phyloP scores from a whole-genome alignment of 2,113 vertebrate genomes.

The Catharus minimus region DNA sequence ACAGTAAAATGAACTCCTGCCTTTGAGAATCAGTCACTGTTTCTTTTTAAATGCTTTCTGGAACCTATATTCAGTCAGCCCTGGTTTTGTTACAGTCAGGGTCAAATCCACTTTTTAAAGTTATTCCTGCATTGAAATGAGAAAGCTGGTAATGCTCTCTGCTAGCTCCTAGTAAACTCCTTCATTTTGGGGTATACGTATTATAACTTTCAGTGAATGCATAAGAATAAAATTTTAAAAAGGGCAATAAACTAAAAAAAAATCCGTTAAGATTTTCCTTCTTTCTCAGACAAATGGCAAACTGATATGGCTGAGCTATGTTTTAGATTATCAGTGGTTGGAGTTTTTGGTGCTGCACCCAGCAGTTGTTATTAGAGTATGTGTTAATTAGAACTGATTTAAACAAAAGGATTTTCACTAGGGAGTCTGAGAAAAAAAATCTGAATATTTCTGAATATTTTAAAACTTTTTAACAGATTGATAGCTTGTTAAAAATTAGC shows the following conservation, averaged over 20 bases:
- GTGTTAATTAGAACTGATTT: constrained; percentile 11
- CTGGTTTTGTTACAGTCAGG: background rate
- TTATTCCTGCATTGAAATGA: background rate
- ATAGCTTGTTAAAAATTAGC: background rate
- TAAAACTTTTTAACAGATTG: background rate
- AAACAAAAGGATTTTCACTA: background rate
- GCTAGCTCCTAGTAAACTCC: background rate
- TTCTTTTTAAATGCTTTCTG: background rate
- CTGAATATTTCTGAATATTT: background rate
- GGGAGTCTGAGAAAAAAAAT: background rate
- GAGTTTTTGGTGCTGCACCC: background rate
- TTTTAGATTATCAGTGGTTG: background rate
- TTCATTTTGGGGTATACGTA: background rate
- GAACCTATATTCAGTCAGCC: background rate
- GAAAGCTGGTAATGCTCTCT: background rate
- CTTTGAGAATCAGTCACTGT: background rate
- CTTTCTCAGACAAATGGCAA: background rate
- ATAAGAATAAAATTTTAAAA: background rate
- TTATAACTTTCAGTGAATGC: background rate
- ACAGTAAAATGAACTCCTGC: background rate
- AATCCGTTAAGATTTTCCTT: background rate
- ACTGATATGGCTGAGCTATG: background rate
- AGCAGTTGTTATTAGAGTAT: background rate
- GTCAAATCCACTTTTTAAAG: background rate
- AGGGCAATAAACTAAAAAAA: background rate